Evolutionary conservation across 2,113 vertebrate genomes (phyloP).

Genomic region (Scolopax mira): DNA sequence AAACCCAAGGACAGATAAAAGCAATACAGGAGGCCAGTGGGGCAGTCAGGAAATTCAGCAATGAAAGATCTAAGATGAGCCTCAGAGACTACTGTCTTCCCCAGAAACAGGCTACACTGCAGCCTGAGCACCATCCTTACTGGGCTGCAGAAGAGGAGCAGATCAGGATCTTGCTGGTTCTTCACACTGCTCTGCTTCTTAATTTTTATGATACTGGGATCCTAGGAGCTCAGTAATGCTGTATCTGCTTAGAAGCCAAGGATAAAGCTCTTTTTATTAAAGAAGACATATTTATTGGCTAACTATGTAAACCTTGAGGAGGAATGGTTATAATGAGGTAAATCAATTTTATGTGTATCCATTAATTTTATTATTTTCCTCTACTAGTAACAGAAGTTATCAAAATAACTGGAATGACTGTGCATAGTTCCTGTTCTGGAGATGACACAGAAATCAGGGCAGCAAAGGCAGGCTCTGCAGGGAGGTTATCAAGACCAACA

Average conservation of each 20-base stretch:
- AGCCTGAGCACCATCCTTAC: background rate
- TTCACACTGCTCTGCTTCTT: background rate
- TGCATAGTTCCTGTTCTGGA: background rate
- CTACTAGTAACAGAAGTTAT: background rate
- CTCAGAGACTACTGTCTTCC: background rate
- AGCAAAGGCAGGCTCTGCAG: background rate
- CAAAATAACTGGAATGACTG: background rate
- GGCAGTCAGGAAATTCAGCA: background rate
- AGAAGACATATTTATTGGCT: background rate
- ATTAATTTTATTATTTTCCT: background rate
- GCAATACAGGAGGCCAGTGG: background rate
- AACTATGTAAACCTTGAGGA: background rate
- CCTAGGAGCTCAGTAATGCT: background rate
- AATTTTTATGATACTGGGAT: background rate
- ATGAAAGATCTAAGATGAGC: background rate
- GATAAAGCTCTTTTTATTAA: background rate
- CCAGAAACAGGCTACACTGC: background rate
- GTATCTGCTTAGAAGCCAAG: background rate
- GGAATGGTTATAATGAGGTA: background rate
- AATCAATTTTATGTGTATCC: background rate
- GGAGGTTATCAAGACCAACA: background rate
- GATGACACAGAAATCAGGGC: background rate
- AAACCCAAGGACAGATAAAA: background rate
- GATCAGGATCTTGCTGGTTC: background rate
- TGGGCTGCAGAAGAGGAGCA: background rate